These are phyloP conservation scores for Periophthalmus magnuspinnatus DNA, from an alignment of 2,797 vertebrate genomes.

Conservation along the genomic window DNA sequence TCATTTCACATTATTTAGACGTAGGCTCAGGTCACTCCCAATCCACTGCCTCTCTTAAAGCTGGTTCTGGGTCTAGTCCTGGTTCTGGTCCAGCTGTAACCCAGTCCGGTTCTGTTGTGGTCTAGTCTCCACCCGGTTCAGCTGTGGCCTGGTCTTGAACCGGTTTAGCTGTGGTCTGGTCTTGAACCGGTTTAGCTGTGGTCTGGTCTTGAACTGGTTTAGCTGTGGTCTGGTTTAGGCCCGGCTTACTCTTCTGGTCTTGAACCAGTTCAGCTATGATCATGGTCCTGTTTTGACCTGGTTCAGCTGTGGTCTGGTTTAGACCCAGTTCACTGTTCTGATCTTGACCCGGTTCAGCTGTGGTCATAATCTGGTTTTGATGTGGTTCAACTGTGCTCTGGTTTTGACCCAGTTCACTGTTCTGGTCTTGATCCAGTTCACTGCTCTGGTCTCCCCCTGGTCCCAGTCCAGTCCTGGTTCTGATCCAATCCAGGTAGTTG, in stretches of 20 bases:
- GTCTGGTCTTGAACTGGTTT: not conserved
- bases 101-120: conserved; percentile 74
- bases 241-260: not conserved
- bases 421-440: not conserved
- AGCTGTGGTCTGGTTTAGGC: not conserved
- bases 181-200: not conserved
- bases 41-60: no score
- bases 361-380: not conserved
- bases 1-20: not conserved
- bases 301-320: not conserved
- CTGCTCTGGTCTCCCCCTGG: not conserved
- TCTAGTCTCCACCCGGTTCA: not conserved
- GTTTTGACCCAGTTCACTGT: not conserved
- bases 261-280: not conserved
- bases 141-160: not conserved
- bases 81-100: not conserved
- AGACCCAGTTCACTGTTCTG: no score
- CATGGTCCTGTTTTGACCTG: not conserved
- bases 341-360: not conserved
- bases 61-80: not conserved
- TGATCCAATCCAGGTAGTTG: conserved; percentile 84
- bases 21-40: no score
- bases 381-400: not conserved
- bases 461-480: not conserved
- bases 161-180: not conserved